Evolutionary conservation across 2,888 invertebrate species (phyloP), one percentile per base, ranked within the genome.

Genomic region (Eupelmus urozonus): DNA sequence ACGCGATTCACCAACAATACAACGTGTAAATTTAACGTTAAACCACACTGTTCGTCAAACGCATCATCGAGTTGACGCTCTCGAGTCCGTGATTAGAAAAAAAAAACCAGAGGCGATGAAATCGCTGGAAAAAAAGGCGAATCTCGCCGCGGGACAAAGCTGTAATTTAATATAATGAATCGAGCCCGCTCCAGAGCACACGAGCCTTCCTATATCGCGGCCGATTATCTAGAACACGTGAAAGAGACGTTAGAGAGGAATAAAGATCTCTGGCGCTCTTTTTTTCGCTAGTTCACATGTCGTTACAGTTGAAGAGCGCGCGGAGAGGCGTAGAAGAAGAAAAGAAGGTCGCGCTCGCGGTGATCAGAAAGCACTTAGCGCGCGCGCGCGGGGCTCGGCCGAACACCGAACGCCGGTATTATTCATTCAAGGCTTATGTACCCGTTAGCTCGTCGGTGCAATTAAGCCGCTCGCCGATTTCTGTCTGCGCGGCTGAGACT

Each of bases 321-420:
- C 9, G 1, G 23, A 45, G 45, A 23, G 18, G 11, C 16, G 53
- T 2, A 11, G 11, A 40, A 18, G 34, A 27, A 53, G 57, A 66
- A 57, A 74, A 74, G 66, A 74, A 74, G 74, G 74, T 74, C 74
- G 74, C 34, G 42, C 27, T n/a, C 55, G 70, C 62, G 63, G 57
- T 40, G 67, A 75, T 75, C 75, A 42, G 75, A 75, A 75, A 75
- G 75, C 75, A 75, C 75, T 75, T 75, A 62, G 51, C 11, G 53
- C 3, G 40, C 9, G 20, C 7, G 45, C 23, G 23, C 29, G 70
- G 18, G 49, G 23, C 20, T 70, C 45, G 71, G 42, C 18, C 5
- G n/a, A 18, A 57, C n/a, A 53, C 11, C 53, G 53, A 53, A 53
- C 53, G 53, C 13, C 16, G 45, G 65, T 75, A 75, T 69, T 69